Base-by-base conservation (phyloP, 1,140 invertebrate genomes). In the Propsilocerus akamusi region DNA sequence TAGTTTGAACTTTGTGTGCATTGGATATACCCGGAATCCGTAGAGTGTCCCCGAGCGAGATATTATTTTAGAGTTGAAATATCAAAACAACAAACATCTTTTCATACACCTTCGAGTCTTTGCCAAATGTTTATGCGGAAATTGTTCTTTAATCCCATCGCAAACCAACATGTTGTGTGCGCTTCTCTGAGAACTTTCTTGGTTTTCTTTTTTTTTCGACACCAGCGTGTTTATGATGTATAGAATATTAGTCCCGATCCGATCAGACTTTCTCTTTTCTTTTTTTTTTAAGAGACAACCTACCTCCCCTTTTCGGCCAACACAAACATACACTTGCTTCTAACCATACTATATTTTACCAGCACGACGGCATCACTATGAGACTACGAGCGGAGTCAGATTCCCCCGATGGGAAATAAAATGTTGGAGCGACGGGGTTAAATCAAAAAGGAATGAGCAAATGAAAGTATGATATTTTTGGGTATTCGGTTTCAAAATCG, bases 391-490 rank as follows among this genome's bases (percentile, higher is more conserved):
- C n/a, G n/a, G n/a, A n/a, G 34, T 41, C 34, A 20, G 17, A 41
- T 41, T 41, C 22, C 34, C 34, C 34, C 34, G 22, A 41, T 7
- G 12, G 34, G 34, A 20, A 41, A 41, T 41, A 17, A 17, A n/a
- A 41, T 17, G 34, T 41, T 41, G 34, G 14, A 41, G 34, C 34
- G 34, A 41, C 34, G 34, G 22, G 34, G 34, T 41, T 41, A 41
- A 41, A 41, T 41, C 34, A 41, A 41, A 41, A 37, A 20, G 34
- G 34, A 41, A 41, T 41, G 34, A 41, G 34, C 14, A 37, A 41
- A 41, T 30, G 28, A 30, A 30, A 30, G 28, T 30, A 30, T 30
- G 28, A 30, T 41, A 41, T 41, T 41, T 41, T 41, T 41, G 34
- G 34, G 34, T 41, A 41, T 37, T 41, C 34, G 34, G 22, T 41